Evolutionary conservation across 1,140 invertebrate species (phyloP), one percentile per base, ranked within the genome.

Genomic region (Spodoptera frugiperda): DNA sequence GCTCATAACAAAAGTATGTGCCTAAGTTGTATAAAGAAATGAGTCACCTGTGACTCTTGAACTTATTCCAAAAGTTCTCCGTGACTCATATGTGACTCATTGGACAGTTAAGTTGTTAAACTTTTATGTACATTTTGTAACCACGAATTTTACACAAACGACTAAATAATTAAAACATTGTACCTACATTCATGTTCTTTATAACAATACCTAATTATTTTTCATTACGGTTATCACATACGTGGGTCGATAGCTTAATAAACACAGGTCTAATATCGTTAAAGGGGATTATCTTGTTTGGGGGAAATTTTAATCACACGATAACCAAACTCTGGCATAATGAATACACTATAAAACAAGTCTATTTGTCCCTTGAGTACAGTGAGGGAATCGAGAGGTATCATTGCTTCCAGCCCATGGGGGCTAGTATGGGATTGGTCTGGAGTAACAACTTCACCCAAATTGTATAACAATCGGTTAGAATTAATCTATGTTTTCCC

Each of bases 311-410:
- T 67, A 67, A 67, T 67, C 63, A 67, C 63, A 51, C 17, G 48
- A 12, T 49, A 30, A 21, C 15, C 46, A 51, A 49, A 67, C 48
- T 11, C 11, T 44, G 9, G 11, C 33, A n/a, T 73, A 73, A 73
- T 73, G 39, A 73, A 30, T 25, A 51, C 25, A 61, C 71, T 61
- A 61, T 73, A 73, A 73, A 73, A 46, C 55, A 48, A 49, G 44
- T 55, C 44, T 19, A 30, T 61, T 14, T 49, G 11, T 11, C 54
- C 55, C 71, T 46, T 25, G 55, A 11, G 55, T 4, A 33, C 33
- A 39, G 30, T 12, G 19, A 11, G 46, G 53, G 55, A 61, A 59
- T 51, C 19, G 39, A 49, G 55, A 21, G 44, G 48, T 73, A 73
- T 73, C 55, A 73, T 73, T 61, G 55, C 55, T 21, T 19, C 55